These are phyloP conservation scores for Hippoglossus hippoglossus DNA, from an alignment of 2,797 vertebrate genomes.

Conservation along the genomic window DNA sequence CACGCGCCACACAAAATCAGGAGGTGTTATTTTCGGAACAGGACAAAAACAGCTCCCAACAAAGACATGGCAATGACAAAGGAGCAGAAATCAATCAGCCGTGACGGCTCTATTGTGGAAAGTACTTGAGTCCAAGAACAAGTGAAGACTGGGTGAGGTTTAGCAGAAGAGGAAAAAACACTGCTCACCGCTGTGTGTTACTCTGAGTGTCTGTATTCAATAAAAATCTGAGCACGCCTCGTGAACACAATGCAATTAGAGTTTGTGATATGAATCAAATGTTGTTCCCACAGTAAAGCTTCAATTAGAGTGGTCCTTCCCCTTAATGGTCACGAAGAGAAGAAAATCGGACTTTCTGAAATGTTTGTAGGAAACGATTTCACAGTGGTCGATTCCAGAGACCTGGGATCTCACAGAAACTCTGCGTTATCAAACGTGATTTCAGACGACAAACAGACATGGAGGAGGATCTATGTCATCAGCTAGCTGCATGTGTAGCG, in stretches of 20 bases:
- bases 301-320: neutral
- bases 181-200: neutral
- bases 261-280: constrained; percentile 30
- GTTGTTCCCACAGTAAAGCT: constrained; percentile 8
- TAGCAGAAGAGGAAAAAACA: constrained; percentile 62
- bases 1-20: constrained; percentile 32
- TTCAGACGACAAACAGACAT: no score
- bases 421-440: no score
- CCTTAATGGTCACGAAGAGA: neutral
- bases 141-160: constrained; percentile 34
- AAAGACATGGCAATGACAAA: constrained; percentile 33
- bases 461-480: no score
- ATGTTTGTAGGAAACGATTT: neutral
- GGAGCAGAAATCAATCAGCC: constrained; percentile 54
- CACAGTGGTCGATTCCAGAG: no score
- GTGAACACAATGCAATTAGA: constrained; percentile 33
- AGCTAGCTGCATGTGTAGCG: no score
- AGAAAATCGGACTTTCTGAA: neutral
- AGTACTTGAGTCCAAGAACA: constrained; percentile 47
- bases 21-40: constrained; percentile 52
- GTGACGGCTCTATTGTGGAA: constrained; percentile 67
- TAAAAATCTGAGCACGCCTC: constrained; percentile 18
- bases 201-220: constrained; percentile 10
- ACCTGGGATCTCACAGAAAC: no score
- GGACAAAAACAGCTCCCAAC: constrained; percentile 46